A percentile compares a stretch with the other conserved stretches of the same genome.
These are phyloP conservation scores for Formica exsecta DNA, from an alignment of 1,140 invertebrate species.

Conservation along the genomic window DNA sequence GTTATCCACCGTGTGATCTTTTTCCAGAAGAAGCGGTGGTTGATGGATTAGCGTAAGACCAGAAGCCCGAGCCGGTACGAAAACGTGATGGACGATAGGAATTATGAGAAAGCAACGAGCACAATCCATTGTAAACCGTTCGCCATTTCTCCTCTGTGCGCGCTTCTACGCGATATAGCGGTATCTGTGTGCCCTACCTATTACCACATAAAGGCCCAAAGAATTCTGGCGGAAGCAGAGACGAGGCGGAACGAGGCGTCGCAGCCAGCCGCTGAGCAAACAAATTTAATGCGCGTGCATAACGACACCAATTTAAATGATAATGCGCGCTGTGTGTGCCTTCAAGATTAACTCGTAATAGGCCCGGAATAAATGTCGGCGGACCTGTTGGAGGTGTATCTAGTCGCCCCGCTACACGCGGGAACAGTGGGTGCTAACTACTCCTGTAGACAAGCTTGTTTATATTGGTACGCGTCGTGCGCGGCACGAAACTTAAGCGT, in stretches of 20 bases:
- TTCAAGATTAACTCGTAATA: slow-evolving; percentile 78
- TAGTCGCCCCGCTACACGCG: slow-evolving; percentile 64
- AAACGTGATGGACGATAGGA: slow-evolving; percentile 53
- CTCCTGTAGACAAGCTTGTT: slow-evolving; percentile 75
- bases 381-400: slow-evolving; percentile 74
- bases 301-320: slow-evolving; percentile 82
- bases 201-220: slow-evolving; percentile 57
- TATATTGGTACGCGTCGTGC: slow-evolving; percentile 63
- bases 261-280: slow-evolving; percentile 70
- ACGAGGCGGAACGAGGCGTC: slow-evolving; percentile 34
- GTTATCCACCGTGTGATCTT: slow-evolving; percentile 47
- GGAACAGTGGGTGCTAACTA: slow-evolving; percentile 77
- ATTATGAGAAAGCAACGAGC: slow-evolving; percentile 55
- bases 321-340: slow-evolving; percentile 77
- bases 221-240: slow-evolving; percentile 51
- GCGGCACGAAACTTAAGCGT: slow-evolving; percentile 36
- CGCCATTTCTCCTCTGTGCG: neutral
- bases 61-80: slow-evolving; percentile 35
- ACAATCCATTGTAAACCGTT: slow-evolving; percentile 44
- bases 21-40: slow-evolving; percentile 25
- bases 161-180: neutral
- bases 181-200: slow-evolving; percentile 32
- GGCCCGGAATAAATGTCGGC: slow-evolving; percentile 75
- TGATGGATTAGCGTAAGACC: slow-evolving; percentile 54
- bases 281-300: slow-evolving; percentile 78